A percentile compares a stretch with the other conserved stretches of the same genome.
These are phyloP conservation scores for Eurosta solidaginis DNA, from an alignment of 1,140 invertebrate genomes.

Conservation along the genomic window DNA sequence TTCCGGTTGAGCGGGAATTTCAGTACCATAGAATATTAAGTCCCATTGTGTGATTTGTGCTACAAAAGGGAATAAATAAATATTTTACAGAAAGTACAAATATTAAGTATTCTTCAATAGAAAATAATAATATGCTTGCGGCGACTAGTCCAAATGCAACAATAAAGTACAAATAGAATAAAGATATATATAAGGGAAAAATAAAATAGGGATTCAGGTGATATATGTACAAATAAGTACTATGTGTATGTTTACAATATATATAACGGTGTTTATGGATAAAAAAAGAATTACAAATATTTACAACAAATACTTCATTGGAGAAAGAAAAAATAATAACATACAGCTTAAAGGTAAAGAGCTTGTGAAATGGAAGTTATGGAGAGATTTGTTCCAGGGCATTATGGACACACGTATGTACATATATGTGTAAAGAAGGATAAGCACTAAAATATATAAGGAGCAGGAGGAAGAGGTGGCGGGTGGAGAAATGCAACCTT, in stretches of 20 bases:
- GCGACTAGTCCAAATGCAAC: too few relatives aligned
- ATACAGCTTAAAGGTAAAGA: too few relatives aligned
- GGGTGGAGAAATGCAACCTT: too few relatives aligned
- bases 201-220: background rate
- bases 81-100: background rate
- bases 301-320: too few relatives aligned
- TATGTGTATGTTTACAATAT: too few relatives aligned
- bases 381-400: too few relatives aligned
- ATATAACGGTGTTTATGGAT: too few relatives aligned
- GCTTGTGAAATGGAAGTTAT: too few relatives aligned
- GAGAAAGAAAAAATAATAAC: too few relatives aligned
- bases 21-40: constrained; percentile 78
- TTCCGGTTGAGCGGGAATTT: constrained; percentile 65
- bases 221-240: background rate
- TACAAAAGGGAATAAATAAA: constrained; percentile 38
- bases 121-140: too few relatives aligned
- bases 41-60: constrained; percentile 70
- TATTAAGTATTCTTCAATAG: background rate
- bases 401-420: background rate
- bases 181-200: background rate
- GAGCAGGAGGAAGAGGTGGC: too few relatives aligned
- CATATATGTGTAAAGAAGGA: background rate
- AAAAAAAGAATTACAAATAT: too few relatives aligned
- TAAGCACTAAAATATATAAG: background rate
- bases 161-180: background rate